A percentile compares a stretch with the other conserved stretches of the same genome.
These are phyloP conservation scores for Mirounga angustirostris DNA, from an alignment of 2,113 vertebrate genomes.

Conservation along the genomic window DNA sequence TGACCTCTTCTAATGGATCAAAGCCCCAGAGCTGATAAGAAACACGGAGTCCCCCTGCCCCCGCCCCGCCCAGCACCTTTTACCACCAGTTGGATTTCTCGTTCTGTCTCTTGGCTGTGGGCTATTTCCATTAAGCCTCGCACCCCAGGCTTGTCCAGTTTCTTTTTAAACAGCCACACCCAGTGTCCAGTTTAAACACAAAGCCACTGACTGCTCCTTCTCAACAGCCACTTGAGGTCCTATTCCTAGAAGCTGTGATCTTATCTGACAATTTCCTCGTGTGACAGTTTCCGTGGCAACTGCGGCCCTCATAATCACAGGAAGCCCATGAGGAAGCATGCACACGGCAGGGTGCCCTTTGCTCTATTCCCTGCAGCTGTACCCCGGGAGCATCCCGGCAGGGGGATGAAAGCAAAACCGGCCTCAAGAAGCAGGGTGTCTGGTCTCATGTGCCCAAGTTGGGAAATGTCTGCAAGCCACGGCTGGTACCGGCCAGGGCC, in stretches of 20 bases:
- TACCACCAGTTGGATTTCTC: neutral
- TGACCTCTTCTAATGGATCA: neutral
- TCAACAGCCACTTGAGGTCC: neutral
- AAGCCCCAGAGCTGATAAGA: neutral
- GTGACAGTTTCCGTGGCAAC: slow-evolving; percentile 78
- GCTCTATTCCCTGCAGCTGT: neutral
- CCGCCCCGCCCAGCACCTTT: neutral
- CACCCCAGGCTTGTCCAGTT: neutral
- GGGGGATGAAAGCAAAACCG: neutral
- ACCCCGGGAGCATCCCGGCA: neutral
- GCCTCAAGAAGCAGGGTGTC: neutral
- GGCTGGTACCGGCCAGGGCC: neutral
- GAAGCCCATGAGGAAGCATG: slow-evolving; percentile 83
- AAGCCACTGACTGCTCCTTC: neutral
- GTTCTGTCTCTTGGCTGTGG: neutral
- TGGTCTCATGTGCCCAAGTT: accelerated
- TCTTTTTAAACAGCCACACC: neutral
- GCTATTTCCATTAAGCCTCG: neutral
- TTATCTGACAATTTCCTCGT: slow-evolving; percentile 84
- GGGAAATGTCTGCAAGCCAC: neutral
- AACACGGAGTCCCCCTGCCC: neutral
- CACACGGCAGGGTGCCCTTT: neutral
- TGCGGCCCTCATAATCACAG: slow-evolving; percentile 76
- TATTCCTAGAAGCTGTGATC: slow-evolving; percentile 77
- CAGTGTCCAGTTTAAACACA: slow-evolving; percentile 38